These are phyloP conservation scores for Sebastes umbrosus DNA, from an alignment of 2,797 vertebrate genomes.

Conservation along the genomic window DNA sequence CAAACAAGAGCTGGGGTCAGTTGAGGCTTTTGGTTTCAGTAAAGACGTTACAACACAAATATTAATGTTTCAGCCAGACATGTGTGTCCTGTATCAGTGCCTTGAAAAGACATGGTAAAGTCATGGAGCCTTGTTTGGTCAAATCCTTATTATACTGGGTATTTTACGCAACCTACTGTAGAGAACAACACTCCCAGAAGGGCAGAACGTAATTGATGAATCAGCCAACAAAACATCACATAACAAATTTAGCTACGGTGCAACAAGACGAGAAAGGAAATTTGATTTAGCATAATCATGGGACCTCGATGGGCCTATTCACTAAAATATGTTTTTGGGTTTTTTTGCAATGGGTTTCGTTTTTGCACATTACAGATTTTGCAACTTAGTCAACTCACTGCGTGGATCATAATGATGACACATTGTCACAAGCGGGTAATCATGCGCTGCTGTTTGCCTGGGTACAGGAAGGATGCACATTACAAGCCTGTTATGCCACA, in stretches of 20 bases:
- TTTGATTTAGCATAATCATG: neutral
- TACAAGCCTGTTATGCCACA: neutral
- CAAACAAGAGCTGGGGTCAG: slow-evolving; percentile 54
- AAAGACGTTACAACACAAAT: neutral
- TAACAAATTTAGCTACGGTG: neutral
- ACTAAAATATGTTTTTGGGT: accelerated
- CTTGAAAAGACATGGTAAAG: neutral
- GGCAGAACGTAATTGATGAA: neutral
- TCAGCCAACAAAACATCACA: neutral
- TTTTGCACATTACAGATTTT: neutral
- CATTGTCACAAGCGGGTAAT: neutral
- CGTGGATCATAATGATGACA: neutral
- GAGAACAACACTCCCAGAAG: neutral
- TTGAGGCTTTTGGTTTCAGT: slow-evolving; percentile 32
- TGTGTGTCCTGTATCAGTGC: neutral
- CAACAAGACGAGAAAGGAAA: neutral
- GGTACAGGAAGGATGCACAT: too few relatives aligned
- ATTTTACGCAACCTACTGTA: neutral
- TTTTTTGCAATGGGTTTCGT: neutral
- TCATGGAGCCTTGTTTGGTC: neutral
- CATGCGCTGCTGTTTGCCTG: too few relatives aligned
- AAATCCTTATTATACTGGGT: neutral
- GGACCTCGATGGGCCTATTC: neutral
- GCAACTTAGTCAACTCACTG: neutral
- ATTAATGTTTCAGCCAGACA: slow-evolving; percentile 10